These are phyloP conservation scores for Tokudaia tokunoshimensis DNA, from an alignment of 2,797 vertebrate species.

Conservation along the genomic window DNA sequence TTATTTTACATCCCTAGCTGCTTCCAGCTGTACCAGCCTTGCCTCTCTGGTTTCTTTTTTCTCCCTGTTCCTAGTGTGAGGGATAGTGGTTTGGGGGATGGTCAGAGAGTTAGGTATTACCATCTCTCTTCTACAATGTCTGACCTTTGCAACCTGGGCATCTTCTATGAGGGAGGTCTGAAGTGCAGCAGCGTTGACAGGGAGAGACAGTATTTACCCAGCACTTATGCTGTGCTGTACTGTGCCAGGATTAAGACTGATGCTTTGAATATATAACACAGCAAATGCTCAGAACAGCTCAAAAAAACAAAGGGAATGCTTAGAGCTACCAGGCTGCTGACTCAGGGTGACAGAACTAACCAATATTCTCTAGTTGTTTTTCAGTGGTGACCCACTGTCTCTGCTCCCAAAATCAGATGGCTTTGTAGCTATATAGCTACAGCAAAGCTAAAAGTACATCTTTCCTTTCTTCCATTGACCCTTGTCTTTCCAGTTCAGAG, in stretches of 20 bases:
- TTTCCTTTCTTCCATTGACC: not conserved
- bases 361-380: not conserved
- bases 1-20: constrained; percentile 79
- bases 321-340: not conserved
- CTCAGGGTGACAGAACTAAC: not conserved
- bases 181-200: not conserved
- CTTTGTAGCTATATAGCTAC: not conserved
- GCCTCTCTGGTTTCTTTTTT: constrained; percentile 80
- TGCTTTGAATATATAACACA: not conserved
- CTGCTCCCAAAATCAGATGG: not conserved
- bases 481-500: not conserved
- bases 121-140: not conserved
- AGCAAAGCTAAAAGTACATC: not conserved
- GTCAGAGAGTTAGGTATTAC: not conserved
- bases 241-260: not conserved
- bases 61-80: constrained; percentile 38
- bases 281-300: not conserved
- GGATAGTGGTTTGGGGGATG: not conserved
- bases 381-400: not conserved
- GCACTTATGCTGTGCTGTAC: not conserved
- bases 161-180: not conserved
- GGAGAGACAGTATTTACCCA: not conserved
- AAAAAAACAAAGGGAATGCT: not conserved
- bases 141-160: not conserved
- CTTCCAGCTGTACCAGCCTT: constrained; percentile 52